These are phyloP conservation scores for Varecia variegata DNA, from an alignment of 2,797 vertebrate species.

Conservation along the genomic window DNA sequence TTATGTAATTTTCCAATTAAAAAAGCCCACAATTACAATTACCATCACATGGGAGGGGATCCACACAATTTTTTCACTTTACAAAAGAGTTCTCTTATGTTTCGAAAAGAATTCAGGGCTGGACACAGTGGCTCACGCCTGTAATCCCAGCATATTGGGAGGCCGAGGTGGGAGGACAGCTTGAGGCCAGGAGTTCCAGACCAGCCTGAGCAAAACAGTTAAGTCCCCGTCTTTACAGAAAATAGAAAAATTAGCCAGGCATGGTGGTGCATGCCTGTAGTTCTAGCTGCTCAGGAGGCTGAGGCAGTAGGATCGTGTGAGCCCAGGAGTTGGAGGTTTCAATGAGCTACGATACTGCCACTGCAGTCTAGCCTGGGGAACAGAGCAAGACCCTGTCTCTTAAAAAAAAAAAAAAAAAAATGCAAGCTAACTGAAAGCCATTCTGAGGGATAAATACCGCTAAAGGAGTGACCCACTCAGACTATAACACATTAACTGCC, in stretches of 20 bases:
- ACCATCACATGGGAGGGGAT: background rate
- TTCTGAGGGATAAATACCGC: background rate
- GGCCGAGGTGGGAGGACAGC: background rate
- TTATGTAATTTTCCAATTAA: background rate
- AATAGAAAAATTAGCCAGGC: background rate
- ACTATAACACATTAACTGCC: background rate
- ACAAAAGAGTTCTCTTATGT: slow-evolving; percentile 9
- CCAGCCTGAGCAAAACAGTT: background rate
- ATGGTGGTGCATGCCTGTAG: background rate
- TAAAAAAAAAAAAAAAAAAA: slow-evolving; percentile 42
- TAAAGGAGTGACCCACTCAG: background rate
- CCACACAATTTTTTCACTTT: background rate
- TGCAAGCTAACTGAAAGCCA: background rate
- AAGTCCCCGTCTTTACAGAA: background rate
- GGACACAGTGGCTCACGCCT: too few relatives aligned
- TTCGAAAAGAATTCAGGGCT: slow-evolving; percentile 16
- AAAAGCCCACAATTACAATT: background rate
- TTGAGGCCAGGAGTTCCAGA: background rate
- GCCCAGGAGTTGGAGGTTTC: background rate
- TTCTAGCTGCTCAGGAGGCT: background rate
- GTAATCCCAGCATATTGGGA: background rate
- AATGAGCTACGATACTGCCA: background rate
- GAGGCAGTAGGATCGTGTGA: background rate
- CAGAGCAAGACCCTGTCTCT: background rate
- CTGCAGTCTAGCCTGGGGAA: background rate